A percentile compares a stretch with the other conserved stretches of the same genome.
Conservation (phyloP, 2,888 invertebrate species). For the Platycnemis pennipes region DNA sequence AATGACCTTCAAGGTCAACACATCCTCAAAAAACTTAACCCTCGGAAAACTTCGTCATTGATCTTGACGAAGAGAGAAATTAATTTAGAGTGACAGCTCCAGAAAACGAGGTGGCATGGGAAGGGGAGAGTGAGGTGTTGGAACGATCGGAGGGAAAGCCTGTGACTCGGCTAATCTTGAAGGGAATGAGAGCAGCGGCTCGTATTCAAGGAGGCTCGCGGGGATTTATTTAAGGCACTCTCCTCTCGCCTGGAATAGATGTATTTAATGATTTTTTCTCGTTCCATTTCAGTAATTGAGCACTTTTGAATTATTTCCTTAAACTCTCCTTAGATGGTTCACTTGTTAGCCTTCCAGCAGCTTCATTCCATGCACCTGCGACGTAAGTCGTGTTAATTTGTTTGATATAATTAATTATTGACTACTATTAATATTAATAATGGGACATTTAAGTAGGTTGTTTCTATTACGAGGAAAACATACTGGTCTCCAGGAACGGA, state of each 20-base stretch:
- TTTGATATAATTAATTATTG: no score
- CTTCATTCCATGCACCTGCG: background rate
- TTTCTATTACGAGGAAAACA: no score
- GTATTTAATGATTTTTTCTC: no score
- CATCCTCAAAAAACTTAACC: no score
- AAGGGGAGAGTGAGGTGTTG: background rate
- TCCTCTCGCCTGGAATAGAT: background rate
- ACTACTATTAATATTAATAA: no score
- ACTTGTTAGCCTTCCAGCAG: background rate
- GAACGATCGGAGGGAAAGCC: background rate
- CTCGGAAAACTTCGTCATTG: slow-evolving; percentile 6
- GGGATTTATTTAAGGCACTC: background rate
- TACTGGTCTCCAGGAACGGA: no score
- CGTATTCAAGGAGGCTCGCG: background rate
- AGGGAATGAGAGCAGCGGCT: background rate
- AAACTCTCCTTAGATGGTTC: background rate
- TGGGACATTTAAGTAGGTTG: no score
- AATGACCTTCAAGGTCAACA: no score
- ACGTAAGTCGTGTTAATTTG: background rate
- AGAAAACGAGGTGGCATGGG: background rate
- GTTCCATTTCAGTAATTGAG: background rate
- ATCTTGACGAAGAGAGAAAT: background rate
- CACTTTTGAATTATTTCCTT: background rate
- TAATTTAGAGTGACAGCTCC: background rate
- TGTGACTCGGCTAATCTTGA: slow-evolving; percentile 3